Conservation (phyloP, 2,797 vertebrate species). For the Gephyroberyx darwinii region DNA sequence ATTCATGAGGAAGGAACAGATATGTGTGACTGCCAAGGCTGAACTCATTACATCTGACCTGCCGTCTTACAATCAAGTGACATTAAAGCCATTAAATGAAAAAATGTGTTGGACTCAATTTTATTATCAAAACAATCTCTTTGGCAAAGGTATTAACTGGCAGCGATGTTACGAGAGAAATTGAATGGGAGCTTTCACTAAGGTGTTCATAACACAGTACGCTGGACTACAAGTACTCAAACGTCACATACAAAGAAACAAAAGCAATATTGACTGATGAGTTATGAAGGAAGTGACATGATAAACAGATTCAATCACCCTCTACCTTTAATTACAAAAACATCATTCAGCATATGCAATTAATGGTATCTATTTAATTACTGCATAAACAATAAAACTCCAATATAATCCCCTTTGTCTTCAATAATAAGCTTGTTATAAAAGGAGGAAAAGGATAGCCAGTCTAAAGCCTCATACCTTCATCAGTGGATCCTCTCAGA, state of each 20-base stretch:
- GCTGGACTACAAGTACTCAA: background rate
- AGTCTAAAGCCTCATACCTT: conserved; percentile 75
- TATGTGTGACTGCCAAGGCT: background rate
- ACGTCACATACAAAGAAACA: background rate
- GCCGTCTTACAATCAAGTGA: background rate
- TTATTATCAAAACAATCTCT: background rate
- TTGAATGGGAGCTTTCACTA: background rate
- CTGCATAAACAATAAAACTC: background rate
- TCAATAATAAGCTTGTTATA: background rate
- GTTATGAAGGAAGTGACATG: background rate
- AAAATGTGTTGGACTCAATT: background rate
- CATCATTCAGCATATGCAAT: background rate
- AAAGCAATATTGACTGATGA: background rate
- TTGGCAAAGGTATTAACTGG: background rate
- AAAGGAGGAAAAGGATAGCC: conserved; percentile 2
- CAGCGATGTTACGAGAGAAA: background rate
- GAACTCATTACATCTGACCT: background rate
- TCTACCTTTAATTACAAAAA: background rate
- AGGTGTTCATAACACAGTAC: background rate
- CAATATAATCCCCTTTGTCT: background rate
- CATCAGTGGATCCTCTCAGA: conserved; percentile 68
- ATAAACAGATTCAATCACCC: background rate
- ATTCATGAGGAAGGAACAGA: background rate
- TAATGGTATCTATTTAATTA: background rate
- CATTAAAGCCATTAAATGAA: background rate